These are phyloP conservation scores for Stenurella melanura DNA, from an alignment of 2,888 invertebrate genomes.

Conservation along the genomic window DNA sequence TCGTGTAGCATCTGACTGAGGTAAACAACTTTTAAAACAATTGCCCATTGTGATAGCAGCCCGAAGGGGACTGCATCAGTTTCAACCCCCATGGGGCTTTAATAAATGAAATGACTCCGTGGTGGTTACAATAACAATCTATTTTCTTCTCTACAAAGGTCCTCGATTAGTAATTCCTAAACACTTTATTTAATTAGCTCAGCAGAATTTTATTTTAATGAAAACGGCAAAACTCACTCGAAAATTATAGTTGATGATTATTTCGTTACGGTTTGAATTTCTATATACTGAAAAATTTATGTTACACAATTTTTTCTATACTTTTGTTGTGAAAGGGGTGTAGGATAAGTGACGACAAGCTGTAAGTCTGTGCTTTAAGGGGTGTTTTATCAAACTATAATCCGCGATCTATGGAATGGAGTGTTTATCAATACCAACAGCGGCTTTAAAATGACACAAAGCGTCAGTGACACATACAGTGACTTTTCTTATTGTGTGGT, in stretches of 20 bases:
- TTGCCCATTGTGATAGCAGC: slow-evolving; percentile 73
- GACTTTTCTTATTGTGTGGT: not conserved
- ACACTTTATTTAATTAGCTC: slow-evolving; percentile 34
- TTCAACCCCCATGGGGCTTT: slow-evolving; percentile 69
- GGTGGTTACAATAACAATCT: slow-evolving; percentile 38
- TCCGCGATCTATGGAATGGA: not conserved
- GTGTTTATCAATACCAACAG: not conserved
- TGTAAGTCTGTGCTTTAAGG: not conserved
- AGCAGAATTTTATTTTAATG: not conserved
- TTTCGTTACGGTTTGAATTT: not conserved
- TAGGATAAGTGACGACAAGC: not conserved
- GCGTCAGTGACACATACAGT: not conserved
- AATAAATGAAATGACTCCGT: slow-evolving; percentile 58
- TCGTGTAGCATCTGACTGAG: slow-evolving; percentile 64
- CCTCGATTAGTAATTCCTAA: slow-evolving; percentile 20
- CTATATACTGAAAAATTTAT: not conserved
- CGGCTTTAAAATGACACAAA: slow-evolving; percentile 8
- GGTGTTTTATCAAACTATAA: too few relatives aligned
- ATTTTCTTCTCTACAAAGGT: not conserved
- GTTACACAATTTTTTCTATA: slow-evolving; percentile 12
- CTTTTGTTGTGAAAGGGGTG: slow-evolving; percentile 27
- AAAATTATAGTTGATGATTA: not conserved
- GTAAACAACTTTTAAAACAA: slow-evolving; percentile 74
- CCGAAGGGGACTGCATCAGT: slow-evolving; percentile 68
- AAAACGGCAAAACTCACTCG: not conserved